Conservation (phyloP, 2,888 invertebrate species). For the Zaprionus bogoriensis region DNA sequence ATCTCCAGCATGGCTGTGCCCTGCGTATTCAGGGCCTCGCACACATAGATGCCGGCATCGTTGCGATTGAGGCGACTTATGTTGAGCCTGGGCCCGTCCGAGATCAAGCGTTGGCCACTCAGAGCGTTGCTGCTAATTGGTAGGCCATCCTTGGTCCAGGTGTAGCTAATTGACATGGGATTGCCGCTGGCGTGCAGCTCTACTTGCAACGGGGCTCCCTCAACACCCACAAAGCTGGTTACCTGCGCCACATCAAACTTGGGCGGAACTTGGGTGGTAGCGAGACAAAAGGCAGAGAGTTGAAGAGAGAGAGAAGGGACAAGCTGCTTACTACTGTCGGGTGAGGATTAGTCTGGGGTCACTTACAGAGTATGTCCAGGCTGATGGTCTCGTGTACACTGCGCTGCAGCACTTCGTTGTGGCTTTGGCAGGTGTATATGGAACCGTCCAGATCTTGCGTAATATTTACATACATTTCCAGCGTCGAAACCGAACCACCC, state of each 20-base stretch:
- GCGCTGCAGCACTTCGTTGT: conserved; percentile 80
- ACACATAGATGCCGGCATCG: conserved; percentile 79
- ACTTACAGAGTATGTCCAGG: conserved; percentile 81
- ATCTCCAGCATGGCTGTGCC: conserved; percentile 79
- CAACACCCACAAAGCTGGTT: conserved; percentile 76
- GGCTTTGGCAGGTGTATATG: conserved; percentile 81
- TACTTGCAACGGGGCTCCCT: conserved; percentile 78
- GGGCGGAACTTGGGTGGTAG: conserved; percentile 77
- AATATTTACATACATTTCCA: conserved; percentile 79
- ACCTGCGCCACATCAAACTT: conserved; percentile 77
- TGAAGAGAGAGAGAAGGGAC: neutral
- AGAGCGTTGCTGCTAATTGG: conserved; percentile 76
- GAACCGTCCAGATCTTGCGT: conserved; percentile 81
- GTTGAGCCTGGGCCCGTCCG: conserved; percentile 78
- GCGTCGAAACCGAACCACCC: conserved; percentile 80
- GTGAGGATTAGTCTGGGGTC: neutral
- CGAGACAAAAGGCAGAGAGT: too few relatives aligned
- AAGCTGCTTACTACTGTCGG: too few relatives aligned
- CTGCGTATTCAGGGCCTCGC: conserved; percentile 80
- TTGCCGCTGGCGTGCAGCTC: conserved; percentile 80
- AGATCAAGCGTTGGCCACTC: conserved; percentile 76
- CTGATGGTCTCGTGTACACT: conserved; percentile 80
- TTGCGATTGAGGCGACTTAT: conserved; percentile 78
- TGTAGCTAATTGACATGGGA: conserved; percentile 80
- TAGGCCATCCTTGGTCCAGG: conserved; percentile 81